A percentile compares a stretch with the other conserved stretches of the same genome.
phyloP scores from a whole-genome alignment of 2,113 vertebrate genomes.

The Apteryx mantelli region DNA sequence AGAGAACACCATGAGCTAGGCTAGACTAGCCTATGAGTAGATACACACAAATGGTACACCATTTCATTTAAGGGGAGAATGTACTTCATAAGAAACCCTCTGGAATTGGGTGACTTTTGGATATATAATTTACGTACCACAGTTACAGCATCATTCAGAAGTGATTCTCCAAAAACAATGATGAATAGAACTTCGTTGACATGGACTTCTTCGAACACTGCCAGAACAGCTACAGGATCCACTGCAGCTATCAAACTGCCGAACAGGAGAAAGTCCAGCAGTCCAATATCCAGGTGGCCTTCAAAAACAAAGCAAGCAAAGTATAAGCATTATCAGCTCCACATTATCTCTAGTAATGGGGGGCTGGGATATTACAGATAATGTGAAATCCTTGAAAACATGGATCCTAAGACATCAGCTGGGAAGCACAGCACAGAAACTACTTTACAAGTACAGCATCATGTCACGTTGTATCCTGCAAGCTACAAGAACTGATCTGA shows the following conservation, averaged over 20 bases:
- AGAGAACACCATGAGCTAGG: background rate
- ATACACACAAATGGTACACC: background rate
- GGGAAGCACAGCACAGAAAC: background rate
- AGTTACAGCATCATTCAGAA: slow-evolving; percentile 96
- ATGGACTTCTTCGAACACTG: slow-evolving; percentile 97
- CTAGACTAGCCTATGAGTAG: background rate
- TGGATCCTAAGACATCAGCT: background rate
- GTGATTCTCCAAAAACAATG: slow-evolving; percentile 96
- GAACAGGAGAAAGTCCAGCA: slow-evolving; percentile 93
- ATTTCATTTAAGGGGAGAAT: background rate
- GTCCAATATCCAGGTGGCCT: slow-evolving; percentile 83
- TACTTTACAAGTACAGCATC: background rate
- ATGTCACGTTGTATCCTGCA: background rate
- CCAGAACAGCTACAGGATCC: slow-evolving; percentile 95
- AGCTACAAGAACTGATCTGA: background rate
- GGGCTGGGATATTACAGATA: background rate
- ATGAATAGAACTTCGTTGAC: slow-evolving; percentile 99
- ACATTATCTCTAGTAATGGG: background rate
- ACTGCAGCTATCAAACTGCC: slow-evolving; percentile 95
- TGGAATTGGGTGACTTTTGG: background rate
- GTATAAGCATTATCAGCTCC: background rate
- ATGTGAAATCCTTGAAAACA: background rate
- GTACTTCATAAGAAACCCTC: background rate
- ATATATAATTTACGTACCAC: slow-evolving; percentile 81
- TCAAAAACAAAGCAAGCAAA: background rate